These are phyloP conservation scores for Callyntrura guangdongensis DNA, from an alignment of 2,888 invertebrate genomes.

Conservation along the genomic window DNA sequence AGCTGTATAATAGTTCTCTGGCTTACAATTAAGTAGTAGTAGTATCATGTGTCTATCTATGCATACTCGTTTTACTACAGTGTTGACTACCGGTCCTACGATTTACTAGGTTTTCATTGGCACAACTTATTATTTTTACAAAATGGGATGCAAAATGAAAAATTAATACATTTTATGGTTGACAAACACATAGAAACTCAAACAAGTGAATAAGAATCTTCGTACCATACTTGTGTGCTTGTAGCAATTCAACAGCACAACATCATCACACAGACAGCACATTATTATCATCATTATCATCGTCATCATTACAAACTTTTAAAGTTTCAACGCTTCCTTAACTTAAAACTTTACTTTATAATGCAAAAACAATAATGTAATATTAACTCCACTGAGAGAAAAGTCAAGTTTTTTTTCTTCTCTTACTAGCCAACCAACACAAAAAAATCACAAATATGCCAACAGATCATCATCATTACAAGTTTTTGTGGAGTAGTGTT, in stretches of 20 bases:
- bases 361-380: constrained; percentile 68
- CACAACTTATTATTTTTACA: constrained; percentile 28
- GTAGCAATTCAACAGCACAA: no score
- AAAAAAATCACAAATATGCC: neutral
- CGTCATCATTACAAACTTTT: constrained; percentile 42
- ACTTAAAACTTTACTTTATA: constrained; percentile 32
- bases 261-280: constrained; percentile 46
- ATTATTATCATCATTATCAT: no score
- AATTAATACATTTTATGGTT: constrained; percentile 21
- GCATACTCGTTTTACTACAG: neutral
- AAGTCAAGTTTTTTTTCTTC: constrained; percentile 63
- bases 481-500: constrained; percentile 52
- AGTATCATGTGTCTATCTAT: neutral
- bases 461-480: neutral
- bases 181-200: constrained; percentile 35
- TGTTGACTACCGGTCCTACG: constrained; percentile 23
- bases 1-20: no score
- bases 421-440: neutral
- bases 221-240: neutral
- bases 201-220: neutral
- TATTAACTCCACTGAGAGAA: constrained; percentile 42
- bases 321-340: constrained; percentile 54
- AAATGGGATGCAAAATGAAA: constrained; percentile 39
- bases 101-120: constrained; percentile 46
- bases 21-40: no score